These are phyloP conservation scores for Cryptotis parvus DNA, from an alignment of 2,113 vertebrate species.

Conservation along the genomic window DNA sequence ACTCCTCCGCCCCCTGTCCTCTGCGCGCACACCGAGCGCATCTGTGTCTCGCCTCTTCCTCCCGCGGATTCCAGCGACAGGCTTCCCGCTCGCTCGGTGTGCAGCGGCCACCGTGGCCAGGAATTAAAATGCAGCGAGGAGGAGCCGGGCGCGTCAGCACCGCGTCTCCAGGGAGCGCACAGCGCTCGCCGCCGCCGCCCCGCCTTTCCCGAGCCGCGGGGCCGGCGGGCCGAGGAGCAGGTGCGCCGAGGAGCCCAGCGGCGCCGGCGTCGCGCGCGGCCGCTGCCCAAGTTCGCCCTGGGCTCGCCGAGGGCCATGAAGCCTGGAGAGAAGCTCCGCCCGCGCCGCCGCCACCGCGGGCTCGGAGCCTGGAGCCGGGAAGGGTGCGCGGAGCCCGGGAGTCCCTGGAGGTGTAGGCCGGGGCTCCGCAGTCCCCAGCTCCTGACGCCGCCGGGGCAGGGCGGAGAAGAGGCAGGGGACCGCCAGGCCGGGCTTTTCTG, in stretches of 20 bases:
- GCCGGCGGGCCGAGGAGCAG: slow-evolving; percentile 71
- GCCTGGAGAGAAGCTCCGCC: not conserved
- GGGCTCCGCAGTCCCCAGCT: slow-evolving; percentile 60
- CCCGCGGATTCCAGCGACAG: slow-evolving; percentile 42
- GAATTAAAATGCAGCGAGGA: slow-evolving; percentile 84
- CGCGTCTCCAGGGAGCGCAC: slow-evolving; percentile 80
- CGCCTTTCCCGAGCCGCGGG: slow-evolving; percentile 68
- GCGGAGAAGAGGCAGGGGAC: not conserved
- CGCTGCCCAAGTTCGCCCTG: slow-evolving; percentile 80
- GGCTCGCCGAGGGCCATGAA: slow-evolving; percentile 72
- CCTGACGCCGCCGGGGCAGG: not conserved
- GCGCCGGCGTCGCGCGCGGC: slow-evolving; percentile 72
- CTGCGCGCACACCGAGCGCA: not conserved
- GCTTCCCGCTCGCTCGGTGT: slow-evolving; percentile 75
- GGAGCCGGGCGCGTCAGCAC: slow-evolving; percentile 82
- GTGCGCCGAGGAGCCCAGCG: slow-evolving; percentile 71
- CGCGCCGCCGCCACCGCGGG: not conserved
- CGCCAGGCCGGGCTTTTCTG: slow-evolving; percentile 21
- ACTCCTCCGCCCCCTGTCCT: not conserved
- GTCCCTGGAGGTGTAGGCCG: slow-evolving; percentile 41
- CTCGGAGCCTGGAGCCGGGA: slow-evolving; percentile 49
- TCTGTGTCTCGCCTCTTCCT: not conserved
- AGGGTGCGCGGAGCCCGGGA: slow-evolving; percentile 27
- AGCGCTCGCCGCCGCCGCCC: slow-evolving; percentile 68
- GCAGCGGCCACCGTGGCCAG: slow-evolving; percentile 83